Conservation (phyloP, 2,888 invertebrate species). For the Rhingia rostrata region DNA sequence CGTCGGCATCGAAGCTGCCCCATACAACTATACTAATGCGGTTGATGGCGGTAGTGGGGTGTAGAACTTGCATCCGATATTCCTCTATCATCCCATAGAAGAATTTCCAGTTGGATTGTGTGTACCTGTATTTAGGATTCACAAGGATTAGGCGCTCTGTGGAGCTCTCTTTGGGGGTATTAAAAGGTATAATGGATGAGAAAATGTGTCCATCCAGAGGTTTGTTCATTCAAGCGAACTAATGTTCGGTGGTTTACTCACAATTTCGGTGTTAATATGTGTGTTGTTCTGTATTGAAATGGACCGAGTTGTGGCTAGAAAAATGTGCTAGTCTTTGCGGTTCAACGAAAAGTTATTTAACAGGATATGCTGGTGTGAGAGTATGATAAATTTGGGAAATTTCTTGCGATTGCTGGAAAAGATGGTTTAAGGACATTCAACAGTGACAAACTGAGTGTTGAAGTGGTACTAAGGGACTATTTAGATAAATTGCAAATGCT, state of each 20-base stretch:
- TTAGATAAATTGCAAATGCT: no score
- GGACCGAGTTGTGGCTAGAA: no score
- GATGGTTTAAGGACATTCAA: no score
- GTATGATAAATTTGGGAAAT: no score
- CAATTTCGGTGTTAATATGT: background rate
- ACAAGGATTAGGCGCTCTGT: background rate
- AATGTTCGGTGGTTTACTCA: constrained; percentile 18
- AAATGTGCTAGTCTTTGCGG: no score
- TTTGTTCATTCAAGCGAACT: constrained; percentile 9
- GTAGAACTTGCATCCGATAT: background rate
- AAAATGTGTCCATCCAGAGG: background rate
- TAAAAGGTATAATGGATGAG: background rate
- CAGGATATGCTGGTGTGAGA: no score
- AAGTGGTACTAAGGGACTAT: no score
- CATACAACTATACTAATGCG: background rate
- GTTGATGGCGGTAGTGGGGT: background rate
- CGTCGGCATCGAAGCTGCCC: background rate
- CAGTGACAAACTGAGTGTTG: no score
- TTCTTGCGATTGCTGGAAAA: no score
- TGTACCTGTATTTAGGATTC: constrained; percentile 3
- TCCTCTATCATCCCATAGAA: background rate
- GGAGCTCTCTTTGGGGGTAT: background rate
- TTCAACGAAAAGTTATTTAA: no score
- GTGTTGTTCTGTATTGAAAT: background rate
- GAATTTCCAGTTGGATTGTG: background rate